Evolutionary conservation across 2,888 invertebrate species (phyloP).

Genomic region (Hyppa rectilinea): DNA sequence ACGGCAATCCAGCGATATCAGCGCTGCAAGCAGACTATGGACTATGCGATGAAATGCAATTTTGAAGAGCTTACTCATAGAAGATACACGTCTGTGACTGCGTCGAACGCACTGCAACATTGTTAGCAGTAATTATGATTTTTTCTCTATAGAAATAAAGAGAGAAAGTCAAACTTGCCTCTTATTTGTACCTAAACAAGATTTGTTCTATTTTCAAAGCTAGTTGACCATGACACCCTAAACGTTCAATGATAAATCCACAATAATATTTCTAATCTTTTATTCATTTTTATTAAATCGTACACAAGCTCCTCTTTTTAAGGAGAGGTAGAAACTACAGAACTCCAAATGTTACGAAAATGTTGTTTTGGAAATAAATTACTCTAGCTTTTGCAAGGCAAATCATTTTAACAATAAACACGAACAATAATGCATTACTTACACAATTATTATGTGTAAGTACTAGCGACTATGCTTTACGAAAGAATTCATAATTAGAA

Average conservation of each 20-base stretch:
- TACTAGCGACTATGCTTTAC: slow-evolving; percentile 13
- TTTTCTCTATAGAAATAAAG: slow-evolving; percentile 58
- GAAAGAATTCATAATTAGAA: slow-evolving; percentile 12
- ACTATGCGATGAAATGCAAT: slow-evolving; percentile 39
- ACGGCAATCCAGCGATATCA: not conserved
- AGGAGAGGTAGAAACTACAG: not conserved
- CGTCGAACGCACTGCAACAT: slow-evolving; percentile 52
- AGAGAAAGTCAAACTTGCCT: slow-evolving; percentile 49
- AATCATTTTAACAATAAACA: slow-evolving; percentile 5
- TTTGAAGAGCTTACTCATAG: slow-evolving; percentile 13
- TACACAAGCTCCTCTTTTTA: not conserved
- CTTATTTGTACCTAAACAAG: slow-evolving; percentile 31
- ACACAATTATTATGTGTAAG: not conserved
- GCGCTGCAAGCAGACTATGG: slow-evolving; percentile 15
- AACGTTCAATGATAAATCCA: slow-evolving; percentile 4
- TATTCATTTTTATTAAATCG: slow-evolving; percentile 10
- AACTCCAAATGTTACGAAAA: not conserved
- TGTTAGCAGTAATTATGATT: slow-evolving; percentile 45
- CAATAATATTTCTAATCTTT: not conserved
- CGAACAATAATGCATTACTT: too few species aligned
- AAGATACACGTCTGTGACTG: slow-evolving; percentile 23
- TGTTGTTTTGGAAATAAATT: too few species aligned
- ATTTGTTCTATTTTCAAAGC: not conserved
- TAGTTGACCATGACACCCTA: not conserved
- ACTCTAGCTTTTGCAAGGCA: not conserved